Evolutionary conservation across 1,140 invertebrate genomes (phyloP).

Genomic region (Macrostomum lignano): DNA sequence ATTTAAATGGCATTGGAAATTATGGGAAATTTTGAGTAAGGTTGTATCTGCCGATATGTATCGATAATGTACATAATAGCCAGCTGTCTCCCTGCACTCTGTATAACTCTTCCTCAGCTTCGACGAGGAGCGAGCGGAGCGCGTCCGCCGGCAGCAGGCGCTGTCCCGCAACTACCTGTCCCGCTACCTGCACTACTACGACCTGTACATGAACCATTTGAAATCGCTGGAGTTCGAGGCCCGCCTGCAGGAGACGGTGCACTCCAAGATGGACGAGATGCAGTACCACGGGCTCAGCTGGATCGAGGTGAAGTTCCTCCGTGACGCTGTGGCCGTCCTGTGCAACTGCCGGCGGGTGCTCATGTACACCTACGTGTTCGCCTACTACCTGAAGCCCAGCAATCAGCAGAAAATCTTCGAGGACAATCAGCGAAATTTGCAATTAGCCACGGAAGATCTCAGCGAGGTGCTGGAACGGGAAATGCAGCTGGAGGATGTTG

Average conservation of each 20-base stretch:
- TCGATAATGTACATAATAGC: too few relatives aligned
- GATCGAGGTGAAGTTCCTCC: conserved; percentile 93
- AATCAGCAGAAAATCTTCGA: conserved; percentile 97
- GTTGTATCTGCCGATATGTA: too few relatives aligned
- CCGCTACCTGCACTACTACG: conserved; percentile 89
- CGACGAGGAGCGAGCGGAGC: conserved; percentile 80
- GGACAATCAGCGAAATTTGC: conserved; percentile 89
- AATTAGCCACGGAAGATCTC: conserved; percentile 74
- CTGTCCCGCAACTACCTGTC: conserved; percentile 54
- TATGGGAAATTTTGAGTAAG: too few relatives aligned
- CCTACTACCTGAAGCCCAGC: conserved; percentile 83
- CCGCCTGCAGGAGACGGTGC: conserved; percentile 34
- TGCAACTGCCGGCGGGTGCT: conserved; percentile 83
- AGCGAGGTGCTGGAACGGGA: conserved; percentile 90
- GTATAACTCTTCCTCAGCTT: too few relatives aligned
- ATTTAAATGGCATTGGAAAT: too few relatives aligned
- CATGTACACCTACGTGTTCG: conserved; percentile 98
- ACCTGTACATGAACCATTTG: conserved; percentile 97
- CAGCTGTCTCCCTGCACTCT: too few relatives aligned
- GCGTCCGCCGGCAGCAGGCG: conserved; percentile 77
- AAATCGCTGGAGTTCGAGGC: conserved; percentile 79
- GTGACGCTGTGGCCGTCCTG: conserved; percentile 84
- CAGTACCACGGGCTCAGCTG: conserved; percentile 97
- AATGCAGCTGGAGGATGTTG: conserved; percentile 81
- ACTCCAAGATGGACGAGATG: conserved; percentile 98